Evolutionary conservation across 2,797 vertebrate genomes (phyloP).

Genomic region (Diceros bicornis): DNA sequence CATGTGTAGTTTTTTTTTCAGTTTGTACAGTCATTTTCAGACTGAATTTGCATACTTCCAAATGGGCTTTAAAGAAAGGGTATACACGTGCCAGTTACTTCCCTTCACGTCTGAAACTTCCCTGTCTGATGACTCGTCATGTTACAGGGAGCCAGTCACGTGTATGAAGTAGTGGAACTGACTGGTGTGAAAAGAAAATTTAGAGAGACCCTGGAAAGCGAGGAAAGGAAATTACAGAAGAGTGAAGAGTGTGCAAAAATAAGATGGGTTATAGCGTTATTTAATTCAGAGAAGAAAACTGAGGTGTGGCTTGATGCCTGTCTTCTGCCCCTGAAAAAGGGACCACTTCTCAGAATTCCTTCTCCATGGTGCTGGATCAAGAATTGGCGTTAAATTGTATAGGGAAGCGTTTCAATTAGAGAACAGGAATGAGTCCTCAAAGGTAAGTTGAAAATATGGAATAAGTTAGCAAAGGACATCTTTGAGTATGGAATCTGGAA

Average conservation of each 20-base stretch:
- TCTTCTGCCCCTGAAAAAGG: not conserved
- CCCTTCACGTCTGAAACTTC: slow-evolving; percentile 20
- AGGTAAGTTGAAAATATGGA: not conserved
- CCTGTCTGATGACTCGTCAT: too few relatives aligned
- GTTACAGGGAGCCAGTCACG: too few relatives aligned
- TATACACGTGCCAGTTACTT: not conserved
- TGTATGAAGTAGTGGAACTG: not conserved
- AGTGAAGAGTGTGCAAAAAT: not conserved
- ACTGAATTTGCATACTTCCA: slow-evolving; percentile 28
- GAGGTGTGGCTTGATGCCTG: not conserved
- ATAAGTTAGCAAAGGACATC: not conserved
- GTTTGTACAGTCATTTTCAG: slow-evolving; percentile 2
- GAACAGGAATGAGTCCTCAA: not conserved
- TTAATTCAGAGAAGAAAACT: not conserved
- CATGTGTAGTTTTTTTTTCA: not conserved
- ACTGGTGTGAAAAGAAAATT: not conserved
- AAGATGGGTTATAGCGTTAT: not conserved
- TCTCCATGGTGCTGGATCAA: not conserved
- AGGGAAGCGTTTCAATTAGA: not conserved
- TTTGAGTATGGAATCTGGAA: not conserved
- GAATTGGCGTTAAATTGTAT: not conserved
- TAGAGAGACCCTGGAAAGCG: not conserved
- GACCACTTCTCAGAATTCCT: not conserved
- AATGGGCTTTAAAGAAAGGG: not conserved
- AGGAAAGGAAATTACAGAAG: not conserved